A percentile compares a stretch with the other conserved stretches of the same genome.
phyloP scores from a whole-genome alignment of 2,888 invertebrate genomes.

The Nyleta sp. region DNA sequence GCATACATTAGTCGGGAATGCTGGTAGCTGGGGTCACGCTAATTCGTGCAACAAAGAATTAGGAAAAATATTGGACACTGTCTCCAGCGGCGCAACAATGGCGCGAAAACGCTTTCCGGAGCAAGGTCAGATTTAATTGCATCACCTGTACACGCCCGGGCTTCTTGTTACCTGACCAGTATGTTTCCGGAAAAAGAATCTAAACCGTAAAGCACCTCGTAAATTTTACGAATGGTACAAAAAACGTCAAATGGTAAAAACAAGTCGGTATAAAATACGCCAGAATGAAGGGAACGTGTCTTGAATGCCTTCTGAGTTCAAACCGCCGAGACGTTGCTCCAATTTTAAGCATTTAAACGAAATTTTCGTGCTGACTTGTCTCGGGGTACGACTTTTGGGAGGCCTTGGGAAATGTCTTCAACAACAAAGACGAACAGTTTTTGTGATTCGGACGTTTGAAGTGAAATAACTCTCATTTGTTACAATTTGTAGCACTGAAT shows the following conservation, averaged over 20 bases:
- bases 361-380: constrained; percentile 31
- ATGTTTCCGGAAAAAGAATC: constrained; percentile 67
- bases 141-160: constrained; percentile 76
- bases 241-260: constrained; percentile 72
- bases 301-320: constrained; percentile 66
- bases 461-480: not conserved
- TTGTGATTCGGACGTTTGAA: not conserved
- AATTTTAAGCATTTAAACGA: constrained; percentile 47
- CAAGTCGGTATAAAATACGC: constrained; percentile 71
- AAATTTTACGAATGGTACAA: constrained; percentile 70
- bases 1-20: constrained; percentile 25
- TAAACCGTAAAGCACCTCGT: constrained; percentile 70
- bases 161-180: constrained; percentile 59
- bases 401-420: constrained; percentile 22
- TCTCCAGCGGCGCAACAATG: constrained; percentile 65
- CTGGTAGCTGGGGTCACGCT: constrained; percentile 62
- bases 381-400: constrained; percentile 18
- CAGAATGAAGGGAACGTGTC: constrained; percentile 73
- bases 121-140: constrained; percentile 79
- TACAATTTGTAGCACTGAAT: not conserved
- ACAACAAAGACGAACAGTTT: constrained; percentile 17
- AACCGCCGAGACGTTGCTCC: constrained; percentile 46
- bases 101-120: constrained; percentile 76
- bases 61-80: constrained; percentile 64
- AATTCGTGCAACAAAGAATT: constrained; percentile 60